phyloP scores from a whole-genome alignment of 2,888 invertebrate species.

The Leistus spinibarbis region DNA sequence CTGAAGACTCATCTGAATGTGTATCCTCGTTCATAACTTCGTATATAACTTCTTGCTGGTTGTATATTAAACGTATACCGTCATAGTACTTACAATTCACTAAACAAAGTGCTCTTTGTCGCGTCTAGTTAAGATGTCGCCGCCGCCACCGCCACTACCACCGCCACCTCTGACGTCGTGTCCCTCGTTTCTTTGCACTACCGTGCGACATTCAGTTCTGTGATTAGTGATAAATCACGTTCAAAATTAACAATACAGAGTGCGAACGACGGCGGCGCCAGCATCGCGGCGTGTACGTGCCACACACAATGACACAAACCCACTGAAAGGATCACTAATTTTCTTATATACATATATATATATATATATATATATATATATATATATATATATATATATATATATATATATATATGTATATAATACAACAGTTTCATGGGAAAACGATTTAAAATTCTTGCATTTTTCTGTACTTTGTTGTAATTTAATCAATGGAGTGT shows the following conservation, averaged over 20 bases:
- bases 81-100: not conserved
- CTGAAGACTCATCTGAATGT: too few species aligned
- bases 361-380: not conserved
- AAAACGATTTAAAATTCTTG: not conserved
- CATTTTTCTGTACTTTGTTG: not conserved
- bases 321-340: not conserved
- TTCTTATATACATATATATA: not conserved
- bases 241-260: constrained; percentile 36
- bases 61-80: not conserved
- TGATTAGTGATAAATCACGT: constrained; percentile 39
- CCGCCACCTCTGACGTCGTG: constrained; percentile 1
- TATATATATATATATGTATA: not conserved
- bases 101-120: not conserved
- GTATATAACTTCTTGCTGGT: not conserved
- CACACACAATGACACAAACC: not conserved
- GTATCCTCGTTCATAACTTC: too few species aligned
- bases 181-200: constrained; percentile 3
- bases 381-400: not conserved
- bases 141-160: not conserved
- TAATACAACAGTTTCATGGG: too few species aligned
- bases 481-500: not conserved
- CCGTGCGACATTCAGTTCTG: not conserved
- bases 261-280: constrained; percentile 25
- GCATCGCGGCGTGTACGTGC: constrained; percentile 10
- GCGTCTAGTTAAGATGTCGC: not conserved